Conservation (phyloP, 1,140 invertebrate genomes). For the Manduca sexta region DNA sequence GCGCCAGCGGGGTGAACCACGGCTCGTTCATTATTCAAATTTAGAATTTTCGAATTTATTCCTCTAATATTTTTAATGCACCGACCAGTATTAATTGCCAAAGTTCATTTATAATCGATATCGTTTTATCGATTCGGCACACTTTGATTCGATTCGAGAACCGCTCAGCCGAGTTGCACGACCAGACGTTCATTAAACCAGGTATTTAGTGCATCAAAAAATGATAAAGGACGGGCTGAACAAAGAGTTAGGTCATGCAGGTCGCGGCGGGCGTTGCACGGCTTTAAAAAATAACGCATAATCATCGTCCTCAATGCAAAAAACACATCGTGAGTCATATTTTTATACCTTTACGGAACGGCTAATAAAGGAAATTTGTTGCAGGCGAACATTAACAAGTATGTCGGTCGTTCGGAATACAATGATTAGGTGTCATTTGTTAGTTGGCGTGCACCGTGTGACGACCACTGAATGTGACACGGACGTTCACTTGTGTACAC, state of each 20-base stretch:
- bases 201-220: conserved; percentile 28
- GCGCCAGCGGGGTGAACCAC: conserved; percentile 8
- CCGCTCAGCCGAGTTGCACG: neutral
- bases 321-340: conserved; percentile 43
- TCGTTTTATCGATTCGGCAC: conserved; percentile 12
- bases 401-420: conserved; percentile 23
- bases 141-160: neutral
- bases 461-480: conserved; percentile 24
- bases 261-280: conserved; percentile 57
- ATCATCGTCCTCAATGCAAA: conserved; percentile 47
- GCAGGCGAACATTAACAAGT: conserved; percentile 17
- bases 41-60: conserved; percentile 20
- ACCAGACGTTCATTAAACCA: conserved; percentile 3
- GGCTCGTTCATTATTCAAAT: conserved; percentile 20
- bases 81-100: conserved; percentile 5
- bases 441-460: conserved; percentile 18
- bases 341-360: conserved; percentile 28
- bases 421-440: conserved; percentile 37
- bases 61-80: conserved; percentile 2
- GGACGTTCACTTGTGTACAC: too few species aligned
- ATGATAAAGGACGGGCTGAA: conserved; percentile 48
- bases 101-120: conserved; percentile 20
- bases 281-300: conserved; percentile 51
- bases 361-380: conserved; percentile 44
- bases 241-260: conserved; percentile 62